A percentile compares a stretch with the other conserved stretches of the same genome.
phyloP scores from a whole-genome alignment of 2,113 vertebrate species.

The Mirounga angustirostris region DNA sequence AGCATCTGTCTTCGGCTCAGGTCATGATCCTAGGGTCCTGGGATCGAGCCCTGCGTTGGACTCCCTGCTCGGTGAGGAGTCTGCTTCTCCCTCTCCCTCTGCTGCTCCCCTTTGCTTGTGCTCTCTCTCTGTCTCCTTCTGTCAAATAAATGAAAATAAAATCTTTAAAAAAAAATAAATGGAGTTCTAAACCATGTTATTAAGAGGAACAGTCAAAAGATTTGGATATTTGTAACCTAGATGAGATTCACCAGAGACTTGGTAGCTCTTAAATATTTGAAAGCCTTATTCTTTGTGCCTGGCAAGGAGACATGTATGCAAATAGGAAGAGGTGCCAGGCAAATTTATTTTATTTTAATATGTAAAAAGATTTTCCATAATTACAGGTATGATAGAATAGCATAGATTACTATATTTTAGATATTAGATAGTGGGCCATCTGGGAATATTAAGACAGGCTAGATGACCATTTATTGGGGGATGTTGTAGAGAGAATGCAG shows the following conservation, averaged over 20 bases:
- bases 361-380: slow-evolving; percentile 32
- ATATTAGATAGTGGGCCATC: not conserved
- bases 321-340: slow-evolving; percentile 4
- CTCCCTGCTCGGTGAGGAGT: not conserved
- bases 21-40: not conserved
- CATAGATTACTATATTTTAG: slow-evolving; percentile 10
- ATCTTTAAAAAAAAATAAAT: not conserved
- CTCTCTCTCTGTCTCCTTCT: not conserved
- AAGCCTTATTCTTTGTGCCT: slow-evolving; percentile 19
- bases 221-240: slow-evolving; percentile 10
- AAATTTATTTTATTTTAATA: slow-evolving; percentile 35
- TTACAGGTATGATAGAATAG: not conserved
- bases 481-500: slow-evolving; percentile 8
- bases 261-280: not conserved
- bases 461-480: not conserved
- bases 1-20: not conserved
- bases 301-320: not conserved
- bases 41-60: not conserved
- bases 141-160: not conserved
- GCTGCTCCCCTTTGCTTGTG: not conserved
- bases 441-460: not conserved
- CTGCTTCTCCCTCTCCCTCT: not conserved
- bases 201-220: not conserved
- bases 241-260: not conserved
- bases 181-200: not conserved